Evolutionary conservation across 2,888 invertebrate species (phyloP).

Genomic region (Tetropium fuscum): DNA sequence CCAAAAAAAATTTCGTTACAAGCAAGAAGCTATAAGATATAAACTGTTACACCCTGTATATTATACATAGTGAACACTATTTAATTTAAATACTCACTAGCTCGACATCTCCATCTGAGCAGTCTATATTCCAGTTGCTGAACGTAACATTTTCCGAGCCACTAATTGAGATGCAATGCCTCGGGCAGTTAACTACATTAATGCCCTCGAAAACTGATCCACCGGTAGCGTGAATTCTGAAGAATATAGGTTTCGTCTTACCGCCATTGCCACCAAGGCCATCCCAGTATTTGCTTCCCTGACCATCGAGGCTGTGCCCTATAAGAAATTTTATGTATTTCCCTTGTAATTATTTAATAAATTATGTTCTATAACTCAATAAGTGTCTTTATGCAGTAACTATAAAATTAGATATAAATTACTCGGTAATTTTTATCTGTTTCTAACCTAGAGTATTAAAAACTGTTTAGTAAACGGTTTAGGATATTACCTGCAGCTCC

Average conservation of each 20-base stretch:
- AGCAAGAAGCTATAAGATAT: too few relatives aligned
- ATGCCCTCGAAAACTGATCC: neutral
- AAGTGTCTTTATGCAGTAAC: too few relatives aligned
- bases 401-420: too few relatives aligned
- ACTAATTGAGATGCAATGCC: neutral
- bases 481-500: neutral
- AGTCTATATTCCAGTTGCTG: neutral
- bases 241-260: conserved; percentile 1
- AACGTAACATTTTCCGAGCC: neutral
- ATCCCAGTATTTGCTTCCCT: conserved; percentile 7
- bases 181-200: neutral
- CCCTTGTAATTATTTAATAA: too few relatives aligned
- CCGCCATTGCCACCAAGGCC: neutral
- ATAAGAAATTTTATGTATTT: too few relatives aligned
- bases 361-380: too few relatives aligned
- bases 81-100: too few relatives aligned
- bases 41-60: too few relatives aligned
- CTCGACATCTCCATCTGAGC: conserved; percentile 9
- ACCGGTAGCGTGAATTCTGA: neutral
- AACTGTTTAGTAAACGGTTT: too few relatives aligned
- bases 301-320: neutral
- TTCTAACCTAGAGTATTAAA: neutral
- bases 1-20: too few relatives aligned
- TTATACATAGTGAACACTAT: too few relatives aligned
- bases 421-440: neutral